A percentile compares a stretch with the other conserved stretches of the same genome.
Evolutionary conservation across 2,797 vertebrate genomes (phyloP).

Genomic region (Graptemys geographica): DNA sequence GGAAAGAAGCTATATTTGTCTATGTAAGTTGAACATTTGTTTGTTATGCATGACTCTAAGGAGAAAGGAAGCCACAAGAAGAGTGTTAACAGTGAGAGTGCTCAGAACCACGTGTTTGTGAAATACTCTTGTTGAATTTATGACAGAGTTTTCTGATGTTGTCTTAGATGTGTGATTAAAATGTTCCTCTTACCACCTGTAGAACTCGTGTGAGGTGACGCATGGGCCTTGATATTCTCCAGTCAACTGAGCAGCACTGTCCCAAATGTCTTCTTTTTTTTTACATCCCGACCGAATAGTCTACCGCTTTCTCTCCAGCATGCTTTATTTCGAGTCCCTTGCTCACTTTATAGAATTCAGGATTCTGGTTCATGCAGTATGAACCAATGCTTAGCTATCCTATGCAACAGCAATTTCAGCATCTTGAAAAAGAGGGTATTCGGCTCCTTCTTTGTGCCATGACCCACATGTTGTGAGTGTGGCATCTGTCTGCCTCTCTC

Average conservation of each 20-base stretch:
- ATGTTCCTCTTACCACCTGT: not conserved
- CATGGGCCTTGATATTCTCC: not conserved
- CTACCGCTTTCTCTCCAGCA: not conserved
- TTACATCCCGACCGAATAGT: not conserved
- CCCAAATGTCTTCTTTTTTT: not conserved
- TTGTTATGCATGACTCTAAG: slow-evolving; percentile 29
- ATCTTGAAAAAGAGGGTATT: not conserved
- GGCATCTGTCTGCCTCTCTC: not conserved
- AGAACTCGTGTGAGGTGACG: slow-evolving; percentile 17
- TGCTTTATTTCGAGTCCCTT: not conserved
- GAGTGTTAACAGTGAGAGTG: not conserved
- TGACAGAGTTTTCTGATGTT: not conserved
- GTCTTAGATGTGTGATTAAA: not conserved
- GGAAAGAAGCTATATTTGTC: not conserved
- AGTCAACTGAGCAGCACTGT: not conserved
- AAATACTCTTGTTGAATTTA: slow-evolving; percentile 2
- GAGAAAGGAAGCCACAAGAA: slow-evolving; percentile 28
- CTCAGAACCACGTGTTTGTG: not conserved
- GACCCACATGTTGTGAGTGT: not conserved
- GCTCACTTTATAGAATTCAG: not conserved
- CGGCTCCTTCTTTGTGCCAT: not conserved
- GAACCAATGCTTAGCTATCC: not conserved
- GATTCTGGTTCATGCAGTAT: not conserved
- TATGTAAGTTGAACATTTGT: slow-evolving; percentile 45
- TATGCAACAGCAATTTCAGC: not conserved